These are phyloP conservation scores for Zaprionus tsacasi DNA, from an alignment of 1,140 invertebrate species.

Conservation along the genomic window DNA sequence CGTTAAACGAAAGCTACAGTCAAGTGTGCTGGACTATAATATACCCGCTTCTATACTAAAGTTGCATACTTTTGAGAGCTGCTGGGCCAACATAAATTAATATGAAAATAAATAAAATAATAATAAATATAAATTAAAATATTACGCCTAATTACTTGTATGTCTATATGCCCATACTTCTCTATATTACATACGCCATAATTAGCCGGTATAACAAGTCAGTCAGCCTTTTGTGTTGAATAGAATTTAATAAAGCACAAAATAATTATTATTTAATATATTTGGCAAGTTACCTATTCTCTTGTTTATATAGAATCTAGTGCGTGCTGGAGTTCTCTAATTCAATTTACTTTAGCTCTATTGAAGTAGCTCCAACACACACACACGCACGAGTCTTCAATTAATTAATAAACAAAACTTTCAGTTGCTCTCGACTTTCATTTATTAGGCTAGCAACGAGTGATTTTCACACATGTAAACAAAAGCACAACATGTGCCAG, in stretches of 20 bases:
- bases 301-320: neutral
- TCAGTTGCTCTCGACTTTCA: constrained; percentile 46
- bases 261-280: neutral
- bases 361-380: constrained; percentile 8
- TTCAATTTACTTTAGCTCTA: neutral
- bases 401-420: constrained; percentile 82
- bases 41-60: too few species aligned
- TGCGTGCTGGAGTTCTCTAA: too few species aligned
- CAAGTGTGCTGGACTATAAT: too few species aligned
- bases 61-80: too few species aligned
- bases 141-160: too few species aligned
- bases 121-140: too few species aligned
- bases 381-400: constrained; percentile 63
- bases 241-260: neutral
- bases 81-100: too few species aligned
- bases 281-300: neutral
- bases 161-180: too few species aligned
- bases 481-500: constrained; percentile 23
- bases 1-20: too few species aligned
- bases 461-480: constrained; percentile 16
- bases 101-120: too few species aligned
- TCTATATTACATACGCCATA: too few species aligned
- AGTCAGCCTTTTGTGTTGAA: neutral
- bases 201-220: neutral
- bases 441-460: constrained; percentile 34